Conservation (phyloP, 1,140 invertebrate genomes). For the Atta colombica region DNA sequence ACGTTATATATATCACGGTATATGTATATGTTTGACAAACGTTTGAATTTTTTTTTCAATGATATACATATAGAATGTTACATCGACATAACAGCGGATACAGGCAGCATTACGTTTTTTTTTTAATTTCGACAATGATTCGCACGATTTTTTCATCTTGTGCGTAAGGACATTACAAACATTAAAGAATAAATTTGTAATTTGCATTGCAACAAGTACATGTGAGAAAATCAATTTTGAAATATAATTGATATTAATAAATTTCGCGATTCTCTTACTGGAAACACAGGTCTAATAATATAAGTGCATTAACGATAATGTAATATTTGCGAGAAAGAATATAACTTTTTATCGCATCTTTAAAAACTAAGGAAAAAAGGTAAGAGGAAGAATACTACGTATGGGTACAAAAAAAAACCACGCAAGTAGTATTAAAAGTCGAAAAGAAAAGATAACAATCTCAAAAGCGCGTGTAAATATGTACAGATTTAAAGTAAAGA, state of each 20-base stretch:
- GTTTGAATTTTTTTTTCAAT: constrained; percentile 52
- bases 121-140: constrained; percentile 58
- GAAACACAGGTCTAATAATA: constrained; percentile 58
- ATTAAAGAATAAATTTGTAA: constrained; percentile 23
- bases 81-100: constrained; percentile 39
- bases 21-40: neutral
- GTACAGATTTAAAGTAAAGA: constrained; percentile 76
- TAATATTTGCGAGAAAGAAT: constrained; percentile 66
- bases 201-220: constrained; percentile 31
- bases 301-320: constrained; percentile 69
- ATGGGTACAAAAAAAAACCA: constrained; percentile 66
- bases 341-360: constrained; percentile 69
- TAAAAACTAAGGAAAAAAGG: constrained; percentile 22
- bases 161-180: constrained; percentile 44
- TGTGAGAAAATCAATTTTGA: constrained; percentile 45
- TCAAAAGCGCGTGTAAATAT: constrained; percentile 79
- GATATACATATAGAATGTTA: constrained; percentile 28
- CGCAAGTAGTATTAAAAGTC: constrained; percentile 55
- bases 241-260: constrained; percentile 23
- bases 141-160: constrained; percentile 45
- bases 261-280: constrained; percentile 30
- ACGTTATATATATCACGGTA: constrained; percentile 10
- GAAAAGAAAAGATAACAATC: constrained; percentile 49
- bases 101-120: constrained; percentile 47
- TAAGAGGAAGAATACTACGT: constrained; percentile 69